These are phyloP conservation scores for Ips typographus DNA, from an alignment of 1,140 invertebrate genomes.

Conservation along the genomic window DNA sequence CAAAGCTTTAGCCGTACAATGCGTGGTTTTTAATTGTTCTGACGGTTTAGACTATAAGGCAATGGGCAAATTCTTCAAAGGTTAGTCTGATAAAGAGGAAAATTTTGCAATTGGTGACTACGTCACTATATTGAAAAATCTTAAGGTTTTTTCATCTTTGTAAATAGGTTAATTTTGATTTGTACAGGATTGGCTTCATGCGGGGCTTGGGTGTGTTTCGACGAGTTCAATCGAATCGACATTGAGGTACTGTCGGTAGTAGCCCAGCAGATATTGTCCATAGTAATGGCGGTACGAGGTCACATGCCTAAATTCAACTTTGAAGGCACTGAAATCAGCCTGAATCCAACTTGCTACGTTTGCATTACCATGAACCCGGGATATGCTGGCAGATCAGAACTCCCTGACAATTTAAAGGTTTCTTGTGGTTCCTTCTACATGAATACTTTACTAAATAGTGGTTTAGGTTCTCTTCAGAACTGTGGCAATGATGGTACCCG, in stretches of 20 bases:
- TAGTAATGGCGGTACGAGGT: slow-evolving; percentile 76
- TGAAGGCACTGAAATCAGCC: slow-evolving; percentile 77
- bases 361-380: slow-evolving; percentile 95
- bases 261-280: slow-evolving; percentile 80
- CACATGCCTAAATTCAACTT: slow-evolving; percentile 74
- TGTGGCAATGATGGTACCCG: slow-evolving; percentile 95
- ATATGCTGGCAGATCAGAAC: slow-evolving; percentile 81
- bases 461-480: slow-evolving; percentile 70
- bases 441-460: background rate
- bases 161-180: background rate
- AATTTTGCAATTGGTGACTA: too few relatives aligned
- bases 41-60: slow-evolving; percentile 92
- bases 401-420: slow-evolving; percentile 90
- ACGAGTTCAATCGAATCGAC: slow-evolving; percentile 95
- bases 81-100: slow-evolving; percentile 44
- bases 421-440: too few relatives aligned
- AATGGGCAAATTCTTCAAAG: slow-evolving; percentile 90
- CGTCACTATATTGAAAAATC: too few relatives aligned
- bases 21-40: slow-evolving; percentile 93
- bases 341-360: slow-evolving; percentile 82
- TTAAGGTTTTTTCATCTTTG: too few relatives aligned
- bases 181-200: slow-evolving; percentile 72
- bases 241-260: slow-evolving; percentile 83
- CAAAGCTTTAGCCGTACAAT: slow-evolving; percentile 89
- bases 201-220: slow-evolving; percentile 93